Conservation (phyloP, 2,113 vertebrate species). For the Lepidothrix coronata region DNA sequence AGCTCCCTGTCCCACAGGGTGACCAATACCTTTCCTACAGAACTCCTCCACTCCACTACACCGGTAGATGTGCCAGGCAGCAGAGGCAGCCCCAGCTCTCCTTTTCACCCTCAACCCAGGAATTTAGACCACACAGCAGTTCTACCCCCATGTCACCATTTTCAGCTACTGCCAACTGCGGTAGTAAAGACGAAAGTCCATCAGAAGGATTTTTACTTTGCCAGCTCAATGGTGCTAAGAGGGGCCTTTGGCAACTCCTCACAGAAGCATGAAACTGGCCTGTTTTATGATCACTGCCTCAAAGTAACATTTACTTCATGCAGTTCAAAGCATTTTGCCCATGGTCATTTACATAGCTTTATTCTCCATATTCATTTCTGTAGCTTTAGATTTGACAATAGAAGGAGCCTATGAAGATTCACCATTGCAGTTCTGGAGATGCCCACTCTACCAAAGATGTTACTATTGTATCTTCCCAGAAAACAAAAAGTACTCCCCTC, state of each 20-base stretch:
- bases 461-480: not conserved
- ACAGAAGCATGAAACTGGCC: not conserved
- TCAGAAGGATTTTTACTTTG: not conserved
- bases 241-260: not conserved
- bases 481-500: not conserved
- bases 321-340: not conserved
- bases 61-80: not conserved
- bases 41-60: accelerated
- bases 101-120: not conserved
- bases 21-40: not conserved
- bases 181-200: not conserved
- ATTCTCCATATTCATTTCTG: not conserved
- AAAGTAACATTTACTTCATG: not conserved
- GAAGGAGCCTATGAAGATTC: not conserved
- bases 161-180: not conserved
- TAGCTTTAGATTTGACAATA: not conserved
- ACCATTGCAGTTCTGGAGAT: not conserved
- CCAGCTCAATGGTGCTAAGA: not conserved
- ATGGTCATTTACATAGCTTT: not conserved
- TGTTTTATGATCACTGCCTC: not conserved
- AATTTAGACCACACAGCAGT: not conserved
- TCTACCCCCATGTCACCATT: accelerated
- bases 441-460: not conserved
- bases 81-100: not conserved
- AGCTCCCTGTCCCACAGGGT: too few relatives aligned